These are phyloP conservation scores for Drosophila arizonae DNA, from an alignment of 1,140 invertebrate genomes.

Conservation along the genomic window DNA sequence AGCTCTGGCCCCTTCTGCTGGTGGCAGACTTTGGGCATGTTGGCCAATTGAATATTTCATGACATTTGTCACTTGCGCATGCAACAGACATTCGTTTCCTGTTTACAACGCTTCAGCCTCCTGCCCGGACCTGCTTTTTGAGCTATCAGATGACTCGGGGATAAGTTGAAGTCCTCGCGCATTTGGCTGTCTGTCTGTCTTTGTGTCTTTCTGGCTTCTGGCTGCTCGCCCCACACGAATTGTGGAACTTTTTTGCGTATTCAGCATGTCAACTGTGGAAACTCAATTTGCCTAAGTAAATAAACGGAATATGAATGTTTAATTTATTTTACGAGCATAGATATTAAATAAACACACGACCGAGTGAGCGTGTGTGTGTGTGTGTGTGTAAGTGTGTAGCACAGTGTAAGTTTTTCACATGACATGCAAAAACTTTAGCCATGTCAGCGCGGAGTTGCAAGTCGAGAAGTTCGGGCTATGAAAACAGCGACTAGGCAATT, in stretches of 20 bases:
- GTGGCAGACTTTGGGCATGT: constrained; percentile 16
- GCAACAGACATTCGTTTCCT: constrained; percentile 77
- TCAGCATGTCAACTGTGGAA: constrained; percentile 76
- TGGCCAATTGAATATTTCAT: constrained; percentile 77
- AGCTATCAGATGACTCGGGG: constrained; percentile 21
- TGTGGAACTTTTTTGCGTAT: constrained; percentile 48
- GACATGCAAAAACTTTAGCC: constrained; percentile 43
- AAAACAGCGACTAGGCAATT: constrained; percentile 41
- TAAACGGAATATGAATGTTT: constrained; percentile 81
- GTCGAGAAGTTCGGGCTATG: constrained; percentile 15
- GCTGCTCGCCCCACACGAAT: too few relatives aligned
- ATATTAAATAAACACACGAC: constrained; percentile 76
- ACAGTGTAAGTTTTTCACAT: constrained; percentile 26
- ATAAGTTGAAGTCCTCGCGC: constrained; percentile 43
- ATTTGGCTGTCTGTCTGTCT: constrained; percentile 31
- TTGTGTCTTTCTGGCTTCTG: background rate
- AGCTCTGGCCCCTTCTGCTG: constrained; percentile 9
- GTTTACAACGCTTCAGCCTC: constrained; percentile 51
- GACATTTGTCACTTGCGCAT: constrained; percentile 73
- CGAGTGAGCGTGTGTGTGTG: constrained; percentile 4
- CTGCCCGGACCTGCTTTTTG: constrained; percentile 10
- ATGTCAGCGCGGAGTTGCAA: constrained; percentile 2
- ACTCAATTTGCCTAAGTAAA: constrained; percentile 81
- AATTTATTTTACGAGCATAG: constrained; percentile 75
- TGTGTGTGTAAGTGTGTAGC: background rate